Conservation (phyloP, 2,888 invertebrate genomes). For the Eulithis testata region DNA sequence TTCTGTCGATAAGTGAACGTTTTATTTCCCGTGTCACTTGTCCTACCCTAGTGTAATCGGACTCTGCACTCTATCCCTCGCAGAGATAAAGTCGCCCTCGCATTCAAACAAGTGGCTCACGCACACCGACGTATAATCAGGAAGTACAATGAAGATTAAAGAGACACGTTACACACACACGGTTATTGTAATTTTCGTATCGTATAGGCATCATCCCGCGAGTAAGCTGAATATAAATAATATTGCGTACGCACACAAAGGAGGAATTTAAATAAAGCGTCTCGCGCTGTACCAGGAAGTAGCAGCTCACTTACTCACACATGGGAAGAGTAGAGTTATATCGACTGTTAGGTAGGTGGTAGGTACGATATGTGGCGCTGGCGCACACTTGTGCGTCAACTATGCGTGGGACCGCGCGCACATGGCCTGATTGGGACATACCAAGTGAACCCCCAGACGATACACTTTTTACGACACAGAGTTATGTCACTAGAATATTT, state of each 20-base stretch:
- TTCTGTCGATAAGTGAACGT: slow-evolving; percentile 53
- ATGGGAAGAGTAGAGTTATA: slow-evolving; percentile 56
- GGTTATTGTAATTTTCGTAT: slow-evolving; percentile 77
- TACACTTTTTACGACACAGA: slow-evolving; percentile 76
- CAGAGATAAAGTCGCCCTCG: slow-evolving; percentile 82
- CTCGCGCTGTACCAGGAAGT: slow-evolving; percentile 83
- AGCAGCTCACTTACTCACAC: slow-evolving; percentile 77
- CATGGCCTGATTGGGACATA: slow-evolving; percentile 83
- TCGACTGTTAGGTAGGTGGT: slow-evolving; percentile 61
- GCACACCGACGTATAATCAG: slow-evolving; percentile 75
- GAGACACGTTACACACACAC: slow-evolving; percentile 75
- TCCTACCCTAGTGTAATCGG: slow-evolving; percentile 77
- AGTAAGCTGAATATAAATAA: slow-evolving; percentile 78
- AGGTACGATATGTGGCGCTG: slow-evolving; percentile 72
- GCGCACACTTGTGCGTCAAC: slow-evolving; percentile 79
- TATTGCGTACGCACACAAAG: slow-evolving; percentile 79
- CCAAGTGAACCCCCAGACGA: slow-evolving; percentile 80
- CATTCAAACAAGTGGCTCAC: slow-evolving; percentile 84
- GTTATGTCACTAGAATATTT: slow-evolving; percentile 61
- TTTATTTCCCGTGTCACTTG: slow-evolving; percentile 42
- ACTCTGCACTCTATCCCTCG: slow-evolving; percentile 83
- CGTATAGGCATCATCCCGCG: slow-evolving; percentile 56
- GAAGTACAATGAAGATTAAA: slow-evolving; percentile 84
- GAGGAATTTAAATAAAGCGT: slow-evolving; percentile 80
- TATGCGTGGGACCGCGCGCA: slow-evolving; percentile 83